A percentile compares a stretch with the other conserved stretches of the same genome.
These are phyloP conservation scores for Lordiphosa mommai DNA, from an alignment of 1,140 invertebrate genomes.

Conservation along the genomic window DNA sequence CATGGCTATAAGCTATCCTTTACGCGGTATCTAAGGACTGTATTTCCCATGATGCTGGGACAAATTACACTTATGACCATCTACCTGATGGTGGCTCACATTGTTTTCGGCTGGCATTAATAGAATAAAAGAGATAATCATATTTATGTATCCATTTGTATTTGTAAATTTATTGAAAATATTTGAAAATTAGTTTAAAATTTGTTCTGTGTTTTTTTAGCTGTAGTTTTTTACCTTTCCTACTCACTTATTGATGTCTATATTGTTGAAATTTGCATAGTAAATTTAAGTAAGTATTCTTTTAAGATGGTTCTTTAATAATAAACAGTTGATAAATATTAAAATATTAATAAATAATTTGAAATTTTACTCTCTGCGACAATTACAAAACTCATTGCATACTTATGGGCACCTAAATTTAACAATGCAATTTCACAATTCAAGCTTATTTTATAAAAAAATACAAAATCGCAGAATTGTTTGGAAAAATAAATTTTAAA, in stretches of 20 bases:
- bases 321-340: too few species aligned
- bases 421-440: too few species aligned
- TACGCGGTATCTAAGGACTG: constrained; percentile 81
- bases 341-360: too few species aligned
- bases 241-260: constrained; percentile 26
- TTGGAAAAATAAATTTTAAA: too few species aligned
- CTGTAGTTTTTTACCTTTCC: constrained; percentile 7
- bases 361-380: too few species aligned
- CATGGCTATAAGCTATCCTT: constrained; percentile 90
- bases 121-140: background rate
- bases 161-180: constrained; percentile 1
- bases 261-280: background rate
- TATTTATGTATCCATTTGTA: background rate
- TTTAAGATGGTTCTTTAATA: too few species aligned
- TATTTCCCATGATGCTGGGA: constrained; percentile 88
- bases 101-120: constrained; percentile 83
- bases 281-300: too few species aligned
- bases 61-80: constrained; percentile 84
- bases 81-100: constrained; percentile 86
- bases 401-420: too few species aligned
- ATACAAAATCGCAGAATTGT: too few species aligned
- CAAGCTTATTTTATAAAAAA: too few species aligned
- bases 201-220: constrained; percentile 3
- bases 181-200: constrained; percentile 3
- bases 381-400: too few species aligned